Evolutionary conservation across 2,113 vertebrate species (phyloP).

Genomic region (Corythoichthys haematopterus): DNA sequence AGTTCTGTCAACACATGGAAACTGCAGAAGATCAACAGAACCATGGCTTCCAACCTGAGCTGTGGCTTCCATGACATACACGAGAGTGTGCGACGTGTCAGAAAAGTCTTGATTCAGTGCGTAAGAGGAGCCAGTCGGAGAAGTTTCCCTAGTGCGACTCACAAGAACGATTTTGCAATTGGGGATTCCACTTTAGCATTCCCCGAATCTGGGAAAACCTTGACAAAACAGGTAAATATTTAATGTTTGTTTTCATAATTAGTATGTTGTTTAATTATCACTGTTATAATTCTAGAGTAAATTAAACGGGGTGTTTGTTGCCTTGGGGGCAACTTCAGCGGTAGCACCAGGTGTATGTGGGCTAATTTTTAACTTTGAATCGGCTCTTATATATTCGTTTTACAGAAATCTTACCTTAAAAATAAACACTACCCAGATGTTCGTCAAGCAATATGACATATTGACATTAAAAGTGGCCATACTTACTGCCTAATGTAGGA

Average conservation of each 20-base stretch:
- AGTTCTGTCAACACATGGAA: not conserved
- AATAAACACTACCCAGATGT: too few species aligned
- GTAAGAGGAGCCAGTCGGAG: not conserved
- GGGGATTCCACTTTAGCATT: conserved; percentile 27
- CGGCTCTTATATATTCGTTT: too few species aligned
- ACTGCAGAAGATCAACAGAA: not conserved
- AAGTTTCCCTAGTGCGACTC: conserved; percentile 52
- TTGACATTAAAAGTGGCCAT: too few species aligned
- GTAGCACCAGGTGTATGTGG: too few species aligned
- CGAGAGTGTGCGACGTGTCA: not conserved
- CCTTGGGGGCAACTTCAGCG: too few species aligned
- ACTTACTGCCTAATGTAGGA: too few species aligned
- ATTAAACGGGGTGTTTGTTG: not conserved
- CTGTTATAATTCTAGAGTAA: not conserved
- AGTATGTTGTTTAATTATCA: too few species aligned
- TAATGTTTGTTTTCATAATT: not conserved
- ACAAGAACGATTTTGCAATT: conserved; percentile 40
- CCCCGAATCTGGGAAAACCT: conserved; percentile 29
- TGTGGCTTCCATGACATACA: conserved; percentile 30
- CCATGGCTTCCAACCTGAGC: conserved; percentile 45
- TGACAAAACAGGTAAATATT: conserved; percentile 35
- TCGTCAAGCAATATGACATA: too few species aligned
- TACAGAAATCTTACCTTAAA: too few species aligned
- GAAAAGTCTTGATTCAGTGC: conserved; percentile 8
- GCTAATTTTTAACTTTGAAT: too few species aligned